phyloP scores from a whole-genome alignment of 2,888 invertebrate genomes.

The Caenorhabditis afra region DNA sequence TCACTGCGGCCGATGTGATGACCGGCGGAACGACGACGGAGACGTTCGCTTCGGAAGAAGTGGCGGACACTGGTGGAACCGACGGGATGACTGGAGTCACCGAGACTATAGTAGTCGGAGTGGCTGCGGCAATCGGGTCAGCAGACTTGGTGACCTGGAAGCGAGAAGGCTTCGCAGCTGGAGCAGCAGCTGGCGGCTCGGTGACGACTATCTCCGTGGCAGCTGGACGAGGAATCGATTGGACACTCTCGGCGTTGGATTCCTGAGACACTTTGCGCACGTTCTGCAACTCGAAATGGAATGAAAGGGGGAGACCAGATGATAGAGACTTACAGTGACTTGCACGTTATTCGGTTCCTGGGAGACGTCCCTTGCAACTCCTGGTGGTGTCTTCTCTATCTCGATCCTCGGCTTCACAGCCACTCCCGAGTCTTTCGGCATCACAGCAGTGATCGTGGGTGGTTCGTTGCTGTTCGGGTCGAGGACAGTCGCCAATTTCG shows the following conservation, averaged over 20 bases:
- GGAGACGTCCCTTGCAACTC: background rate
- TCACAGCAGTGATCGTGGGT: constrained; percentile 45
- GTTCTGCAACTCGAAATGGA: constrained; percentile 29
- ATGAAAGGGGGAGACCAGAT: background rate
- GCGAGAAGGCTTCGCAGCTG: constrained; percentile 58
- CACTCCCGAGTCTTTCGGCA: constrained; percentile 46
- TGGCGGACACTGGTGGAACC: constrained; percentile 13
- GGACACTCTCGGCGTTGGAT: constrained; percentile 45
- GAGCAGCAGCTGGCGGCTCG: constrained; percentile 8
- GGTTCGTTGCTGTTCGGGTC: constrained; percentile 53
- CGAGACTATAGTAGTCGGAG: constrained; percentile 15
- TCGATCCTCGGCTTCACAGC: constrained; percentile 27
- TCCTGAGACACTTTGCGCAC: constrained; percentile 48
- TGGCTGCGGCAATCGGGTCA: constrained; percentile 28
- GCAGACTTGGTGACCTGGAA: constrained; percentile 62
- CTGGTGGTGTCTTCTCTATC: constrained; percentile 31
- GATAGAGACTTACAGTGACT: constrained; percentile 33
- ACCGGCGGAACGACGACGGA: constrained; percentile 39
- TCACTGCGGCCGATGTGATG: constrained; percentile 10
- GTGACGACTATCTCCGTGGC: constrained; percentile 34
- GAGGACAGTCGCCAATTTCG: constrained; percentile 69
- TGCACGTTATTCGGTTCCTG: constrained; percentile 49
- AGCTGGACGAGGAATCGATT: constrained; percentile 37
- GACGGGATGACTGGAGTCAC: constrained; percentile 24
- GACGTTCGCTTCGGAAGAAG: constrained; percentile 19